Evolutionary conservation across 2,797 vertebrate species (phyloP).

Genomic region (Mallotus villosus): DNA sequence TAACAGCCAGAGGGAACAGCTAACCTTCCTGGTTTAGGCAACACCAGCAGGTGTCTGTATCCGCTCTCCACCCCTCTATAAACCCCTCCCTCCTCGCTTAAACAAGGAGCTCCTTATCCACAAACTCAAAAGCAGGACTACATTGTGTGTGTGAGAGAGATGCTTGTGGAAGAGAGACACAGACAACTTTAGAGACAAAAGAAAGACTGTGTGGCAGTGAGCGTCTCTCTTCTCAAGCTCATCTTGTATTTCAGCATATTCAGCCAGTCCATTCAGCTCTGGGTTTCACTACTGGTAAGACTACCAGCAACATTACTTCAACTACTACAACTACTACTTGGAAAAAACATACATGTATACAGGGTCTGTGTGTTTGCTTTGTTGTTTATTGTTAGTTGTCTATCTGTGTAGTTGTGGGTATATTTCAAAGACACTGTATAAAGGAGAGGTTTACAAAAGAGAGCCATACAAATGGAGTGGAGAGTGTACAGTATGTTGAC

Average conservation of each 20-base stretch:
- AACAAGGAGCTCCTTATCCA: conserved; percentile 4
- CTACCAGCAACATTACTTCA: not conserved
- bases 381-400: not conserved
- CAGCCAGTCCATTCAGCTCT: not conserved
- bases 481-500: not conserved
- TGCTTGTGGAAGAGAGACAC: not conserved
- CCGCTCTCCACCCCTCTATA: too few species aligned
- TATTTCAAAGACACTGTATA: not conserved
- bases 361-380: not conserved
- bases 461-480: not conserved
- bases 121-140: not conserved
- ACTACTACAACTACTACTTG: not conserved
- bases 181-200: not conserved
- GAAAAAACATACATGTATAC: not conserved
- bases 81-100: not conserved
- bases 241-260: not conserved
- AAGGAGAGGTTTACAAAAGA: too few species aligned
- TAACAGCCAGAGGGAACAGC: not conserved
- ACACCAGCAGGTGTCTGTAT: not conserved
- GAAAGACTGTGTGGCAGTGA: not conserved
- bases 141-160: not conserved
- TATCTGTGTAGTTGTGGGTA: not conserved
- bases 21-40: too few species aligned
- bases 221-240: conserved; percentile 8
- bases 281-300: not conserved